Base-by-base conservation (phyloP, 1,140 invertebrate species). In the Drosophila sturtevanti region DNA sequence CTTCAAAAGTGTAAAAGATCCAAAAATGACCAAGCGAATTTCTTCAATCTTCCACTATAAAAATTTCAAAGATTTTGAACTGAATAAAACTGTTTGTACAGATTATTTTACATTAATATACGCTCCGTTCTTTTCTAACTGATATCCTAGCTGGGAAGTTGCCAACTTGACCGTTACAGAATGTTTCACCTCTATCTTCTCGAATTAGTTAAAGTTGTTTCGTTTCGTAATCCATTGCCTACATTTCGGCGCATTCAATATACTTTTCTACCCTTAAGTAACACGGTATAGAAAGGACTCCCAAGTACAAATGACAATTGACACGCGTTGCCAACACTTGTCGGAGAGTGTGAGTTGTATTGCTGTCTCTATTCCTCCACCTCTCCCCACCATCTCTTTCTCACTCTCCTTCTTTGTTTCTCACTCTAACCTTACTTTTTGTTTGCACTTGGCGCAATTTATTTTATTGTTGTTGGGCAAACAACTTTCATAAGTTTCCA, bases 391-490 rank as follows among this genome's bases (percentile, higher is more conserved):
- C 4, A 12, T n/a, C 21, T 34, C 3, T 34, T 12, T 16, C 59
- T 16, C 16, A 55, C 24, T 21, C 16, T 18, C 18, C 9, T 3
- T 16, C 64, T 55, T 62, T 67, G 63, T 72, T 65, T 54, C 9
- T 48, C 41, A 21, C 41, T 48, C 41, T 48, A 48, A 48, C 41
- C 41, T 48, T 48, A 48, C 41, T 48, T 48, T 21, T 48, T 48
- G 41, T 48, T 48, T 37, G 72, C 48, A 79, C 81, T 73, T 86
- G 70, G 74, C 81, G 75, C 81, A 85, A 85, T 85, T 85, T 85
- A 85, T 85, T 85, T 85, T 85, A 85, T 85, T 85, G 81, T 86
- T 85, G 81, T 85, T 85, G 74, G 81, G 81, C 81, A 81, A 85
- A 85, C 81, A 85, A 85, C 65, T 85, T 85, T 81, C 81, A 85